Conservation (phyloP, 2,113 vertebrate species). For the Upupa epops region DNA sequence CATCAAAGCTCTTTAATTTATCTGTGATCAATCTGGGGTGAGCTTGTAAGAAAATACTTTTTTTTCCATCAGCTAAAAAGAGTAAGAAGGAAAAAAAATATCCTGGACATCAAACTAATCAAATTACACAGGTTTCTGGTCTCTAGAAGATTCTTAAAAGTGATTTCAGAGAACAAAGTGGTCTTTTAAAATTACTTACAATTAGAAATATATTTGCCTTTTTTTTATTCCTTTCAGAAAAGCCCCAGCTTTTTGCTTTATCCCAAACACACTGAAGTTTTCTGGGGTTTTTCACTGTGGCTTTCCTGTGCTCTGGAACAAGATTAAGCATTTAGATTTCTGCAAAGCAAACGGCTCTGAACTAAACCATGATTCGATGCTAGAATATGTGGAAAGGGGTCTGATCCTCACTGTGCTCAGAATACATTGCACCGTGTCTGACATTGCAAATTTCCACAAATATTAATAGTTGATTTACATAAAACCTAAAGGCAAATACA, state of each 20-base stretch:
- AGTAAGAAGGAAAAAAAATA: neutral
- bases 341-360: neutral
- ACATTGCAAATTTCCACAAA: neutral
- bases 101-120: neutral
- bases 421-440: neutral
- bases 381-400: neutral
- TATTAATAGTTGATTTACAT: neutral
- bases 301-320: neutral
- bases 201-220: slow-evolving; percentile 32
- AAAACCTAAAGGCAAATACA: neutral
- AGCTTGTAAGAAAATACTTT: slow-evolving; percentile 47
- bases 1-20: slow-evolving; percentile 73
- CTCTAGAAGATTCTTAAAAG: neutral
- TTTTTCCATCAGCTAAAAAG: slow-evolving; percentile 34
- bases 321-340: neutral
- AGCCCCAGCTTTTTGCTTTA: neutral
- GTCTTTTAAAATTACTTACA: neutral
- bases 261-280: neutral
- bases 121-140: neutral
- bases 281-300: neutral
- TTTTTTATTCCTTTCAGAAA: slow-evolving; percentile 42
- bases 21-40: slow-evolving; percentile 56
- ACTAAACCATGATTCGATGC: neutral
- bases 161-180: neutral
- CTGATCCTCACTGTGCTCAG: neutral